Evolutionary conservation across 2,113 vertebrate species (phyloP), one percentile per base, ranked within the genome.

Genomic region (Illadopsis cleaveri): DNA sequence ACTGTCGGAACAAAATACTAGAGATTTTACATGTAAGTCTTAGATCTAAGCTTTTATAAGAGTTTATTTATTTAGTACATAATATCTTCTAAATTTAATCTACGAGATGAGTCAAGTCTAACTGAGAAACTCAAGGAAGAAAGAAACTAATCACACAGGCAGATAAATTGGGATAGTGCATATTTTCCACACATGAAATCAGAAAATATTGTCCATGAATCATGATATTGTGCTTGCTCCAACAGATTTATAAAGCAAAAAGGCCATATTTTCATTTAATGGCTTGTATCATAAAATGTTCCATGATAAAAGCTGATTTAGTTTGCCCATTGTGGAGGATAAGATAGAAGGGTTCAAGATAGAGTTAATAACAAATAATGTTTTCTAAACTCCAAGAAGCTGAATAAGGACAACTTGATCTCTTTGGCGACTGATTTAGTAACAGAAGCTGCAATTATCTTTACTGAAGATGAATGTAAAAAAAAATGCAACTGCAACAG

Each of bases 391-490:
- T 75, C 35, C 5, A 4, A 47, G 56, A 45, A 86, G 6, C 25
- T 82, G 28, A 81, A 70, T 50, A 66, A 89, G 15, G 28, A 64
- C 48, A 60, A 70, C 19, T 58, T 64, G 12, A n/a, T 84, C 27
- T 77, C 27, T 47, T 35, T 78, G 37, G 25, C 1, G 6, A 75
- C 60, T 64, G 38, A 75, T 84, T 86, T 78, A 84, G 65, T n/a
- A 91, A 84, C 27, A 54, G 81, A 83, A 94, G 33, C 81, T 82
- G 57, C 60, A 75, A 80, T 84, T 91, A 61, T 66, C 30, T 78
- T 95, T 62, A 54, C 21, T 81, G 57, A n/a, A n/a, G n/a, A 86
- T 78, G 51, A 91, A 81, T 91, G 33, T 47, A 82, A 84, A 87
- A 78, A 40, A 83, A 91, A 89, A 78, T 21, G 21, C 35, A 42